Percentiles rank a stretch among this genome's conserved stretches.
phyloP scores from a whole-genome alignment of 2,113 vertebrate genomes.

The Crotophaga sulcirostris region DNA sequence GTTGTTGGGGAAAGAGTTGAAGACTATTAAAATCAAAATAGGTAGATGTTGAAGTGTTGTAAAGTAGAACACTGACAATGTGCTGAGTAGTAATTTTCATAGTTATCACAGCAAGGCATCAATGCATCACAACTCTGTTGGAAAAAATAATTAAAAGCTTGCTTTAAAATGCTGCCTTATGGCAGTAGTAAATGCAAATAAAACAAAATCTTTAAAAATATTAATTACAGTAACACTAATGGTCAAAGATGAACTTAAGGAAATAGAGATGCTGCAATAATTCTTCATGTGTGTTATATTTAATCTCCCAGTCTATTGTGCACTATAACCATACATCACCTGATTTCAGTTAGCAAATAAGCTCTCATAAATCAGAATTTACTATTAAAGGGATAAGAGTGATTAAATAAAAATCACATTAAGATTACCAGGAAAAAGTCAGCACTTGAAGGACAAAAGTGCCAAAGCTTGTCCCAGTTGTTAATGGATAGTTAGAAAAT shows the following conservation, averaged over 20 bases:
- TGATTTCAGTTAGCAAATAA: not conserved
- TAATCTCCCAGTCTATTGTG: not conserved
- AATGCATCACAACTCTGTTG: not conserved
- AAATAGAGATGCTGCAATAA: not conserved
- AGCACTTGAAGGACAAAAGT: not conserved
- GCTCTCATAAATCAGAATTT: not conserved
- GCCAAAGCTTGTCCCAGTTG: not conserved
- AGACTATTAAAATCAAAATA: not conserved
- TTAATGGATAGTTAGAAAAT: not conserved
- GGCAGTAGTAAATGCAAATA: not conserved
- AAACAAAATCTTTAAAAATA: not conserved
- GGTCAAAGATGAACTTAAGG: not conserved
- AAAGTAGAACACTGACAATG: not conserved
- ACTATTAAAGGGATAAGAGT: not conserved
- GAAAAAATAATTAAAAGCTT: not conserved
- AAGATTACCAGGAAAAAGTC: not conserved
- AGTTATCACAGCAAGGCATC: not conserved
- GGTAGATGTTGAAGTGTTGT: not conserved
- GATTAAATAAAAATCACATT: not conserved
- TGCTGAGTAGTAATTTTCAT: not conserved
- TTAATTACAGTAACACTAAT: not conserved
- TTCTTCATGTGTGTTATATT: not conserved
- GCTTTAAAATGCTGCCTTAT: not conserved
- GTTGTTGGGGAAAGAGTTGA: not conserved
- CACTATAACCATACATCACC: not conserved